Evolutionary conservation across 1,140 invertebrate genomes (phyloP), one percentile per base, ranked within the genome.

Genomic region (Helicoverpa armigera): DNA sequence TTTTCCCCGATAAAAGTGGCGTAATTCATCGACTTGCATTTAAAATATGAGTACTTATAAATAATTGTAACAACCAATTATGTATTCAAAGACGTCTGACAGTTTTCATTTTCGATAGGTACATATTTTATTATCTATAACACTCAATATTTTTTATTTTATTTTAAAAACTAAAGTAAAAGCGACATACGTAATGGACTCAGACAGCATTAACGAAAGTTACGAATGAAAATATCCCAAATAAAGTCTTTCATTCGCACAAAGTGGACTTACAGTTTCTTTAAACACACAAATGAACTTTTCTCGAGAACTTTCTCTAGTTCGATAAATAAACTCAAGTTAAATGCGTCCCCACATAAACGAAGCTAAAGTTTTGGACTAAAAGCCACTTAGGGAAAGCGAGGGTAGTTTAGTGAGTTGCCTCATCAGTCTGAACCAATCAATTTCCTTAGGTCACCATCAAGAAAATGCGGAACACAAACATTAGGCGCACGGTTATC

Each of bases 311-410:
- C 43, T 76, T 76, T 48, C 43, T 76, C 63, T 18, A 63, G 58
- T 76, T 76, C 29, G 58, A 76, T 75, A 75, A 76, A 76, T 76
- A 76, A 61, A 76, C 58, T 18, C n/a, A 73, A 73, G 18, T 73
- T 73, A 73, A 73, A 73, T 73, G 70, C 29, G 73, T 76, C 58
- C 43, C 48, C 43, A 76, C 35, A 63, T 76, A 18, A 53, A 70
- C n/a, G 73, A 76, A 29, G 43, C 48, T 63, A 63, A 76, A 76
- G 58, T 76, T 76, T 76, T n/a, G 35, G 43, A 76, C 43, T 63
- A 76, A 76, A 76, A 31, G 43, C 48, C 73, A 76, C 58, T 76
- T 76, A 31, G 73, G 43, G 35, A 60, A 29, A 63, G 56, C 58
- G 35, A 60, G 48, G 3, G 73, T 76, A 72, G 50, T 76, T 51